Percentiles rank a stretch among this genome's conserved stretches.
phyloP scores from a whole-genome alignment of 2,113 vertebrate species.

The Phalacrocorax aristotelis region DNA sequence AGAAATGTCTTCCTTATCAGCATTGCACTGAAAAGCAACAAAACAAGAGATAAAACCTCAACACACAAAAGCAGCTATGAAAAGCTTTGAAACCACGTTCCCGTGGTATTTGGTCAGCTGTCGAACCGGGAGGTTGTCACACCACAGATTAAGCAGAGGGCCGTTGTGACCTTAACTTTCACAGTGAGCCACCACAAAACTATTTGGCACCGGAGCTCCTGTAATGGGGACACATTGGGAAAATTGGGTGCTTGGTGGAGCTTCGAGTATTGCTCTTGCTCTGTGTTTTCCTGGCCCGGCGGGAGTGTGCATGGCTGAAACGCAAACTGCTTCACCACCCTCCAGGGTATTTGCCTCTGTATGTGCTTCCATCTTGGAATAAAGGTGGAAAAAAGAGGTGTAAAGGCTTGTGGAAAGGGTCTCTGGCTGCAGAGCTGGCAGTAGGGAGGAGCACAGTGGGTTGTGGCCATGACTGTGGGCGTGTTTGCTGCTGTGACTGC shows the following conservation, averaged over 20 bases:
- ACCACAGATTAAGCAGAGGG: neutral
- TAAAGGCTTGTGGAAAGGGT: neutral
- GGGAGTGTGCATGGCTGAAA: neutral
- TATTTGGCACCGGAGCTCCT: neutral
- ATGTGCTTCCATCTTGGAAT: neutral
- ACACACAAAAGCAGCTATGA: neutral
- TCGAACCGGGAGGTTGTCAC: neutral
- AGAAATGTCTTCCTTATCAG: neutral
- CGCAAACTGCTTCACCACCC: neutral
- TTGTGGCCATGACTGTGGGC: fast-evolving
- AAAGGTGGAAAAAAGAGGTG: neutral
- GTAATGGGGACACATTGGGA: neutral
- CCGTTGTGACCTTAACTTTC: neutral
- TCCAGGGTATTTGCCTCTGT: neutral
- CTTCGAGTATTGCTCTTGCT: neutral
- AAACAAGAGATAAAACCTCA: neutral
- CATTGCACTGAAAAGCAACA: neutral
- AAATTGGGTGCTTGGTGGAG: neutral
- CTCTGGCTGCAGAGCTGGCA: neutral
- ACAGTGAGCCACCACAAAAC: neutral
- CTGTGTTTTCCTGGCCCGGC: neutral
- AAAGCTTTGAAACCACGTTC: neutral
- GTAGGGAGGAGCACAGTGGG: neutral
- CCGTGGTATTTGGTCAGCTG: neutral
- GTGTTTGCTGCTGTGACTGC: neutral